phyloP scores from a whole-genome alignment of 1,140 invertebrate genomes.

The Centruroides sculpturatus region DNA sequence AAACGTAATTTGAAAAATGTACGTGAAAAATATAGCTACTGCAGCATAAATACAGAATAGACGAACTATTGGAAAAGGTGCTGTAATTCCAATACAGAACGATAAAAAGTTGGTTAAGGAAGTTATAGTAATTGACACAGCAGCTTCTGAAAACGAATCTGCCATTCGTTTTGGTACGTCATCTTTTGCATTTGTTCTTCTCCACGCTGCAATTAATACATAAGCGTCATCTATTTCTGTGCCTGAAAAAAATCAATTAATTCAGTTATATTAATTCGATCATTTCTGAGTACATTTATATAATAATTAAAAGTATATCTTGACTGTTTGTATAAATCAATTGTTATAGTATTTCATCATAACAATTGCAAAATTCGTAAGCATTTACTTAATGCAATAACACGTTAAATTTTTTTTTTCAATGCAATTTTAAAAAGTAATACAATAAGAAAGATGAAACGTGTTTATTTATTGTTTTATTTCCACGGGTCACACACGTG shows the following conservation, averaged over 20 bases:
- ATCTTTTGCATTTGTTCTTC: neutral
- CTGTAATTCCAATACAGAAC: neutral
- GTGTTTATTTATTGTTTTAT: no score
- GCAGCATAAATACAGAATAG: neutral
- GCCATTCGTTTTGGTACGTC: neutral
- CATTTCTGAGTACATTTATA: no score
- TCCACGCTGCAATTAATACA: neutral
- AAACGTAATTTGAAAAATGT: neutral
- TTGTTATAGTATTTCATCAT: no score
- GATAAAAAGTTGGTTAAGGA: neutral
- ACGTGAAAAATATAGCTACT: neutral
- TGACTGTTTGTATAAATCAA: no score
- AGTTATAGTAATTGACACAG: neutral
- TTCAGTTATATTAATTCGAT: no score
- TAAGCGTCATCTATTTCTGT: neutral
- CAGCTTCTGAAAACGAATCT: neutral
- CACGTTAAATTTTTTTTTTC: no score
- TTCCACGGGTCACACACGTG: no score
- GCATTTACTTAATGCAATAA: no score
- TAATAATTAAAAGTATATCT: no score
- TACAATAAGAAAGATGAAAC: no score
- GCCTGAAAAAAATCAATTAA: neutral
- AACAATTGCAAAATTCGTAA: no score
- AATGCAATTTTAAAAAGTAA: no score
- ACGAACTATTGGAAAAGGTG: neutral